Evolutionary conservation across 2,888 invertebrate species (phyloP), one percentile per base, ranked within the genome.

Genomic region (Aromia moschata): DNA sequence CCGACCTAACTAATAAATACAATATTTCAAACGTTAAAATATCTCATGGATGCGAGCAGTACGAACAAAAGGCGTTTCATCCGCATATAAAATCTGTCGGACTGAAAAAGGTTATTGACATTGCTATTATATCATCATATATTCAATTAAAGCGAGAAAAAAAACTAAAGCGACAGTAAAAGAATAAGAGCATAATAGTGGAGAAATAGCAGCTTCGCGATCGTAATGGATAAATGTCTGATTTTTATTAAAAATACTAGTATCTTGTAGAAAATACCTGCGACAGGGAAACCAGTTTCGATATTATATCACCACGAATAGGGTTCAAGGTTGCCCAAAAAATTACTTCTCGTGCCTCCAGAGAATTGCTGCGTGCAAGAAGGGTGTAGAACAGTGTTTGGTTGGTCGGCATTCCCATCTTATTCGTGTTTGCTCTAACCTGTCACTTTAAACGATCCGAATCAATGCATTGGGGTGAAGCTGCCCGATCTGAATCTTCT

Each of bases 201-300:
- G 5, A 25, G 25, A 25, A 25, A 25, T 25, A 25, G 9, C 25
- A 9, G 9, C 9, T 25, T 25, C 4, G 9, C 9, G 25, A 25
- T 9, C 5, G 25, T 9, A 9, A 25, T 9, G 9, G n/a, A 4
- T 16, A 10, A 9, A 33, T 18, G 7, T 12, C 38, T 30, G n/a
- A 25, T 33, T 49, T 38, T 36, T 20, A 25, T 49, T 49, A 38
- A 49, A 49, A 47, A 49, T 30, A 49, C 37, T 12, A 10, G 18
- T 16, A 25, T 5, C n/a, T 3, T 11, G 17, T 54, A 56, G 52
- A 59, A 56, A 58, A 64, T 63, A 61, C 60, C 62, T 66, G 62
- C 49, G 59, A 64, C 64, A 64, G 45, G 56, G 56, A 64, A 68
- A 62, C 57, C 58, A 60, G 68, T 68, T 63, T 58, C 55, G 58